These are phyloP conservation scores for Melanostoma mellinum DNA, from an alignment of 2,888 invertebrate species.

Conservation along the genomic window DNA sequence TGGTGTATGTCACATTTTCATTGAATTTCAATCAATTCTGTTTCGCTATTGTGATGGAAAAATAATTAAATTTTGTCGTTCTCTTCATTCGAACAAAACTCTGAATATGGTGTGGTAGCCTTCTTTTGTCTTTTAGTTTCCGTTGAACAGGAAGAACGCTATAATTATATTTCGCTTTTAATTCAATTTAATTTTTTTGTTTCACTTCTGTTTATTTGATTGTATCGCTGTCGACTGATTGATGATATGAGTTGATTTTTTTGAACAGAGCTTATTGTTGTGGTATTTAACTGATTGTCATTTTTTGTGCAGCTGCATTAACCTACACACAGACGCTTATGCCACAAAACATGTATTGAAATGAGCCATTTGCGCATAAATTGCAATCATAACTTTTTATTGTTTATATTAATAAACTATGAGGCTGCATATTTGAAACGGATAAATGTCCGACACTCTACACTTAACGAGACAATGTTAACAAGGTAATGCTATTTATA, in stretches of 20 bases:
- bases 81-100: constrained; percentile 55
- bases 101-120: constrained; percentile 24
- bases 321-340: not conserved
- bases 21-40: constrained; percentile 71
- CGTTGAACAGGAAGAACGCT: not conserved
- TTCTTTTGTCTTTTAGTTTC: constrained; percentile 14
- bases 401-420: too few relatives aligned
- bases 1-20: constrained; percentile 57
- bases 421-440: too few relatives aligned
- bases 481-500: too few relatives aligned
- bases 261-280: not conserved
- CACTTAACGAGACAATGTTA: too few relatives aligned
- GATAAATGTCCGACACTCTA: too few relatives aligned
- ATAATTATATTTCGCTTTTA: constrained; percentile 48
- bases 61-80: constrained; percentile 70
- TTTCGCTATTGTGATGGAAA: constrained; percentile 70
- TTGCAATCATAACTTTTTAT: too few relatives aligned
- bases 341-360: too few relatives aligned
- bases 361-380: too few relatives aligned
- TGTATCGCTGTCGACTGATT: not conserved
- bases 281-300: not conserved
- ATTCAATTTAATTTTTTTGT: constrained; percentile 25
- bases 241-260: not conserved
- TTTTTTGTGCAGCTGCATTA: not conserved
- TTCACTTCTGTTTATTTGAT: constrained; percentile 28